phyloP scores from a whole-genome alignment of 2,797 vertebrate genomes.

The Gymnoscopelus microlampas region DNA sequence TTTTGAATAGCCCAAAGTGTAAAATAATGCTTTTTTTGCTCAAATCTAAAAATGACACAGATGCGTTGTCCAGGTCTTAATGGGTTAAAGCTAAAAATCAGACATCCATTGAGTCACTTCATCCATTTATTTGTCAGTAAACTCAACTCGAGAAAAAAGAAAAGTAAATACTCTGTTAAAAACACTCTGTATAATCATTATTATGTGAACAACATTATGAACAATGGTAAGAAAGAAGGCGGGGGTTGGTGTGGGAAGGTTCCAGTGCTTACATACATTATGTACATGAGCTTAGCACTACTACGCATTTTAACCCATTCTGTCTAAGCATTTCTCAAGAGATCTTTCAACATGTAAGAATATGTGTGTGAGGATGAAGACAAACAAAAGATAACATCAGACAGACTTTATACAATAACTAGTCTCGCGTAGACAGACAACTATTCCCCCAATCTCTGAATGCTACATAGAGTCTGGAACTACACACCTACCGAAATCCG shows the following conservation, averaged over 20 bases:
- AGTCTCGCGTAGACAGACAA: too few species aligned
- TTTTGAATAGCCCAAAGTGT: too few species aligned
- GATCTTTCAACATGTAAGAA: conserved; percentile 22
- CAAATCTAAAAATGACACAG: too few species aligned
- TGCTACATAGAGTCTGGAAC: too few species aligned
- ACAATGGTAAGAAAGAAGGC: conserved; percentile 24
- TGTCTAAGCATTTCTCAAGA: conserved; percentile 21
- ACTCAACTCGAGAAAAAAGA: conserved; percentile 53
- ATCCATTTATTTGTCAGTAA: conserved; percentile 78
- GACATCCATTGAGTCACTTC: conserved; percentile 66
- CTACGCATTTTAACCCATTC: conserved; percentile 1
- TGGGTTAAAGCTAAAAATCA: neutral
- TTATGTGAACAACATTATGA: conserved; percentile 35
- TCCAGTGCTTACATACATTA: conserved; percentile 63
- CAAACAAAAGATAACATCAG: conserved; percentile 30
- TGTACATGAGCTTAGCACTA: conserved; percentile 62
- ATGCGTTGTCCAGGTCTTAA: too few species aligned
- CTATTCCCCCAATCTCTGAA: too few species aligned
- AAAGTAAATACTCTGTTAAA: conserved; percentile 58
- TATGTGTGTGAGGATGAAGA: conserved; percentile 19
- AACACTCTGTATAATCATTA: conserved; percentile 51
- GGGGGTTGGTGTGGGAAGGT: conserved; percentile 31
- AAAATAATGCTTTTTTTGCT: too few species aligned
- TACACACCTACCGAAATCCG: too few species aligned
- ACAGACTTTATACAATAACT: conserved; percentile 1